Base-by-base conservation (phyloP, 2,888 invertebrate species). In the Pandemis corylana region DNA sequence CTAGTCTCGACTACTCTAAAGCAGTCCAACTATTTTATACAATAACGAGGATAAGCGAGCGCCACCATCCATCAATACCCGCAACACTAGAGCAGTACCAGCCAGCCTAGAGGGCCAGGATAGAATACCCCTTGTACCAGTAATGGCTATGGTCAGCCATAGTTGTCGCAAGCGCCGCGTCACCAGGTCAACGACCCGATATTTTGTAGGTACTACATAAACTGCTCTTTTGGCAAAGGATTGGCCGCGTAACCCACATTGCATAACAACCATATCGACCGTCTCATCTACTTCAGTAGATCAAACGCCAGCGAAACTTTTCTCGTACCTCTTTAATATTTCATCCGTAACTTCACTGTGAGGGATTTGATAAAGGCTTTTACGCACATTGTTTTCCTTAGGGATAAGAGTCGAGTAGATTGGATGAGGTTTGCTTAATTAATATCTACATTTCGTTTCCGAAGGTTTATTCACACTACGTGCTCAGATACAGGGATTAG, bases 191-290 rank as follows among this genome's bases (percentile, higher is more conserved):
- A 41, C 41, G 36, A 41, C 62, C 62, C 41, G 13, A 9, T 42
- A 41, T 42, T 63, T 63, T 15, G 15, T 7, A 12, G 20, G 15
- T n/a, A 5, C 51, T 5, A 12, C 12, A 1, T 20, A 59, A 36
- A 15, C 10, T 15, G n/a, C 15, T n/a, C 15, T 42, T 15, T 63
- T 63, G 63, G 63, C 63, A 41, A 42, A 42, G 44, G 44, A 63
- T 44, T 63, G 63, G 15, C 15, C 42, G 2, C 44, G 44, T 15
- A 44, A 63, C 63, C 63, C 15, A 15, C 15, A 59, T 59, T 59
- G 59, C 59, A 59, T 56, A 59, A 12, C 59, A 53, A 53, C n/a
- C 53, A 5, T 9, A 59, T 59, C 59, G 59, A 59, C 59, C 59
- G 59, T 5, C 53, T 15, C 15, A 28, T 10, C 59, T 12, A 28